These are phyloP conservation scores for Promerops cafer DNA, from an alignment of 2,113 vertebrate genomes.

Conservation along the genomic window DNA sequence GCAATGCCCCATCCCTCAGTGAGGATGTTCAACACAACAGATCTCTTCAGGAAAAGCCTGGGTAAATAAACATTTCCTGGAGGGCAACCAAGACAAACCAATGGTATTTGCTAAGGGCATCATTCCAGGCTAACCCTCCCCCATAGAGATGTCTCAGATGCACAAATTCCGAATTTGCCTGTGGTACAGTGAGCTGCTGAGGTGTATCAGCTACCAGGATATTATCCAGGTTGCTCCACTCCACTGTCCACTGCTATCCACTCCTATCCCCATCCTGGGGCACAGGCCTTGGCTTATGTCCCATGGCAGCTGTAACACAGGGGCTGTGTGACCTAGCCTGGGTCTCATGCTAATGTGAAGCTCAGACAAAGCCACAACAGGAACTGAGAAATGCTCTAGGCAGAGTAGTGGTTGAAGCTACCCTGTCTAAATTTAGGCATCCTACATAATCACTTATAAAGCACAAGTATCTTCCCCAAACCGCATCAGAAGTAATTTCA, in stretches of 20 bases:
- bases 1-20: neutral
- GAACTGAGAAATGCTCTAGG: neutral
- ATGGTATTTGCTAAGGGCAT: neutral
- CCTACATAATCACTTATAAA: neutral
- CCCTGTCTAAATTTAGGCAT: neutral
- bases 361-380: neutral
- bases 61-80: slow-evolving; percentile 43
- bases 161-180: neutral
- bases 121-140: neutral
- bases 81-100: neutral
- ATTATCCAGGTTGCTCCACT: neutral
- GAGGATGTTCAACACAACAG: neutral
- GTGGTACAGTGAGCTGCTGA: neutral
- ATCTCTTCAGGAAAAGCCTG: slow-evolving; percentile 24
- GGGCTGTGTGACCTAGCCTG: neutral
- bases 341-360: neutral
- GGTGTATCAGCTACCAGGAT: neutral
- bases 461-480: neutral
- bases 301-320: neutral
- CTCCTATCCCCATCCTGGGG: neutral
- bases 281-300: neutral
- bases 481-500: neutral
- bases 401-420: neutral
- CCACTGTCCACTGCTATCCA: neutral
- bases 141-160: neutral